Evolutionary conservation across 2,888 invertebrate genomes (phyloP), one percentile per base, ranked within the genome.

Genomic region (Tolmerus cingulatus): DNA sequence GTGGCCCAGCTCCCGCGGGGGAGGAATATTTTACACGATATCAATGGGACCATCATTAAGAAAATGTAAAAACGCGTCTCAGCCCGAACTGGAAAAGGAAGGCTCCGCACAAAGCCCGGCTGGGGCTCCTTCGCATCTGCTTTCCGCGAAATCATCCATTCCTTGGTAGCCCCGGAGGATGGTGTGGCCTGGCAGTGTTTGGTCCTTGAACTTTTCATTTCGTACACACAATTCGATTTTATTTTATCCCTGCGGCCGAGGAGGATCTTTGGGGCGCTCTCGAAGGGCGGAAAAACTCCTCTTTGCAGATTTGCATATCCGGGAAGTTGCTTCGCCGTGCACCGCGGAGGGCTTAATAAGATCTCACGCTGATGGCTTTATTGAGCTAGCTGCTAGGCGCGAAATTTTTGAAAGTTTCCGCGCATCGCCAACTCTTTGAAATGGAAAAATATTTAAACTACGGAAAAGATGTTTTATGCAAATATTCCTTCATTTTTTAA

Each of bases 41-140:
- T 79, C 79, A 79, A 79, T 79, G 79, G 79, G 51, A 79, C 79
- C 79, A 79, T 79, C 79, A 79, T 79, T 79, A 79, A 79, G 51
- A 51, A 79, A 79, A 79, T 79, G 51, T 79, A 51, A 79, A 79
- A 79, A 51, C 51, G 51, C 51, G 55, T 79, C 79, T 79, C 51
- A 79, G 79, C 23, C 8, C 12, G 27, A 66, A 27, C 66, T 66
- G 66, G 23, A 51, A 51, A 66, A 23, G 66, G 23, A 12, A 27
- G 66, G 19, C 66, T 19, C 66, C 9, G 66, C 12, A 66, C 27
- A 66, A 66, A 27, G 66, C 23, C 66, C 12, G 27, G 23, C 46
- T 27, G 79, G 27, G 12, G 19, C 57, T 57, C 57, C 12, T 55
- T 3, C 55, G 19, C 19, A 55, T 12, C 66, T 66, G 66, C 66